Evolutionary conservation across 2,888 invertebrate species (phyloP).

Genomic region (Sturmia bella): DNA sequence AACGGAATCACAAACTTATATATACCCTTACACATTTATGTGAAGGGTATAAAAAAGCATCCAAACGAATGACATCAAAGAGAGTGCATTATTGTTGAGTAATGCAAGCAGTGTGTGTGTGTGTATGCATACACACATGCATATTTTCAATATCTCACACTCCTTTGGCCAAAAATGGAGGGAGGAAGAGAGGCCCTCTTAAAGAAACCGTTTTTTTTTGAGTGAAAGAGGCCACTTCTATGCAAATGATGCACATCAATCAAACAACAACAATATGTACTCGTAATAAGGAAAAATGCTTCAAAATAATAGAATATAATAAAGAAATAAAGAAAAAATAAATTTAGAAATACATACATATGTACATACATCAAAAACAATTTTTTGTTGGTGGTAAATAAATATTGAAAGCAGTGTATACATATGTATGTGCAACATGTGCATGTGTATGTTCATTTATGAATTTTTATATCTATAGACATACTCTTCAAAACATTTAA

Average conservation of each 20-base stretch:
- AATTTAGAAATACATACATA: background rate
- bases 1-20: too few species aligned
- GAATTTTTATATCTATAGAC: conserved; percentile 14
- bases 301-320: too few species aligned
- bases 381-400: conserved; percentile 43
- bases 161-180: background rate
- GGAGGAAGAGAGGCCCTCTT: conserved; percentile 4
- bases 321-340: too few species aligned
- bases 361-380: conserved; percentile 29
- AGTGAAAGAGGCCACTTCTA: conserved; percentile 63
- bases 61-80: conserved; percentile 39
- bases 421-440: background rate
- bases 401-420: conserved; percentile 51
- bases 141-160: conserved; percentile 36
- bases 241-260: conserved; percentile 65
- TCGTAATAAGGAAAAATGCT: too few species aligned
- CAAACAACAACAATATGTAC: conserved; percentile 44
- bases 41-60: too few species aligned
- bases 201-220: background rate
- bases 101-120: conserved; percentile 6
- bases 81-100: conserved; percentile 48
- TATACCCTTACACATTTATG: too few species aligned
- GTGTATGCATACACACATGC: background rate
- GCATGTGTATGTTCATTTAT: background rate
- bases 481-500: conserved; percentile 26